Conservation (phyloP, 2,113 vertebrate species). For the Perognathus longimembris region DNA sequence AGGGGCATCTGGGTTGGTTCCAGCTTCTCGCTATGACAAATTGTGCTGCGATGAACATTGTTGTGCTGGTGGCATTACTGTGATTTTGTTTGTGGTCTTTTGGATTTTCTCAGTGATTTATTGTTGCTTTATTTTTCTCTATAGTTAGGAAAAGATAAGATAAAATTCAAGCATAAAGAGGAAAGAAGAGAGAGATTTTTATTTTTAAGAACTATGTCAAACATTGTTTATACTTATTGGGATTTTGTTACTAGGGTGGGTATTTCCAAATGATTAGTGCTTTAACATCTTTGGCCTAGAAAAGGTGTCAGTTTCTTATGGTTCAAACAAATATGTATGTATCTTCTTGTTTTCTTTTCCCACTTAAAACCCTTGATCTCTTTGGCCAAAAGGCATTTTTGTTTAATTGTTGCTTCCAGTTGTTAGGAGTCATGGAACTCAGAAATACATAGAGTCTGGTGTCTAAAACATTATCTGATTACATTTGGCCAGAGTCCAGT, state of each 20-base stretch:
- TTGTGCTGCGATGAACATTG: too few species aligned
- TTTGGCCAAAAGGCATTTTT: not conserved
- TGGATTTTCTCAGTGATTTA: not conserved
- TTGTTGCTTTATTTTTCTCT: slow-evolving; percentile 2
- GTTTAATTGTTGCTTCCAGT: not conserved
- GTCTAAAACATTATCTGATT: not conserved
- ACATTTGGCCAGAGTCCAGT: not conserved
- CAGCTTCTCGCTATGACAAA: too few species aligned
- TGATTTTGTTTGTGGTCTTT: too few species aligned
- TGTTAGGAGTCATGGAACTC: not conserved
- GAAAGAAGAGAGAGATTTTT: slow-evolving; percentile 37
- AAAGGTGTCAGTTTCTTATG: not conserved
- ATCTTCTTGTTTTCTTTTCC: not conserved
- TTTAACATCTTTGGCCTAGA: not conserved
- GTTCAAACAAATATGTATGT: not conserved
- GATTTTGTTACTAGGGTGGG: not conserved
- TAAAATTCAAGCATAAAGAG: not conserved
- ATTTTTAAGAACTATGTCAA: not conserved
- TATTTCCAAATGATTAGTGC: not conserved
- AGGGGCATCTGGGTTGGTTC: too few species aligned
- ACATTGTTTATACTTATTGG: not conserved
- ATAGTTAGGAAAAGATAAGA: not conserved
- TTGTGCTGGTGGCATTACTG: too few species aligned
- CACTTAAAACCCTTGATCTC: not conserved
- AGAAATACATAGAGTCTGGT: not conserved